phyloP scores from a whole-genome alignment of 2,113 vertebrate species.

The Tetrao urogallus region DNA sequence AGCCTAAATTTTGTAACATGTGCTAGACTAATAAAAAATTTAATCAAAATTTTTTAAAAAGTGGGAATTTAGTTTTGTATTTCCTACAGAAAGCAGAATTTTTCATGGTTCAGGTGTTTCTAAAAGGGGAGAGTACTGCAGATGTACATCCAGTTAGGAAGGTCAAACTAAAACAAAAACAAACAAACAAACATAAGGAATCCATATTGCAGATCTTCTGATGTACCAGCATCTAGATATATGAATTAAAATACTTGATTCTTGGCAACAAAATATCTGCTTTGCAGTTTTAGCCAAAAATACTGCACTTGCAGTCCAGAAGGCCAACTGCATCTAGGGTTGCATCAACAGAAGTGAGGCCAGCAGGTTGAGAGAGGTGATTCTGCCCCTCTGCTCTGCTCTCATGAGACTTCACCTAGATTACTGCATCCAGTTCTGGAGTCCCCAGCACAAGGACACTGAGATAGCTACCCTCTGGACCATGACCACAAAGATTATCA shows the following conservation, averaged over 20 bases:
- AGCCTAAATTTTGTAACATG: neutral
- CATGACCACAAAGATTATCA: no score
- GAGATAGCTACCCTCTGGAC: no score
- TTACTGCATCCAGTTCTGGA: no score
- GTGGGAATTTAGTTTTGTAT: accelerated
- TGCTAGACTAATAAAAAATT: neutral
- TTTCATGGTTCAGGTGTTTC: neutral
- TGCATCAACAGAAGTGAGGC: no score
- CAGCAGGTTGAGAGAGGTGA: no score
- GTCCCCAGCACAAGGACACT: no score
- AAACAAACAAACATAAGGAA: neutral
- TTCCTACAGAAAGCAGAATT: neutral
- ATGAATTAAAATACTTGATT: neutral
- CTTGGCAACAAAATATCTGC: neutral
- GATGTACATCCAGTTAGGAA: neutral
- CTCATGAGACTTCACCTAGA: no score
- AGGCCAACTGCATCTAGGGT: no score
- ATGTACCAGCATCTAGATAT: neutral
- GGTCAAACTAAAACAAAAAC: neutral
- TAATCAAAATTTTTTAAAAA: neutral
- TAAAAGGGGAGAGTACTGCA: neutral
- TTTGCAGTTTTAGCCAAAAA: accelerated
- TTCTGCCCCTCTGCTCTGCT: no score
- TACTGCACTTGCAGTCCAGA: no score
- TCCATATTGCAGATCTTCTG: neutral